Conservation (phyloP, 2,113 vertebrate species). For the Falcunculus frontatus region DNA sequence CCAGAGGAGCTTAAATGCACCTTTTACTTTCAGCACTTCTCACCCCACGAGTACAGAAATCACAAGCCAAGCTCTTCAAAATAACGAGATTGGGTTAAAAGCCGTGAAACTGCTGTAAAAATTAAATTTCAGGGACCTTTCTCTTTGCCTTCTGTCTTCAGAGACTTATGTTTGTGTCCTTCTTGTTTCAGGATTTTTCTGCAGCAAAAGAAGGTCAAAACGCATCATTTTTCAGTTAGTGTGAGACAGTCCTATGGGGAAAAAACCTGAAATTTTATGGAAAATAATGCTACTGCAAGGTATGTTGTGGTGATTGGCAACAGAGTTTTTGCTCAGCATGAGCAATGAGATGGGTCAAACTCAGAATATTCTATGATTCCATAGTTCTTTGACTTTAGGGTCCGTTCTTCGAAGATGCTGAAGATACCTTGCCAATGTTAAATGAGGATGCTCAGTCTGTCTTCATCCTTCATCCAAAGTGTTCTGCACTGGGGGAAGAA, state of each 20-base stretch:
- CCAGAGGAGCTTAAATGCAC: not conserved
- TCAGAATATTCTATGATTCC: not conserved
- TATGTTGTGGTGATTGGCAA: not conserved
- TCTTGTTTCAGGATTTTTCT: not conserved
- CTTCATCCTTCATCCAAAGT: not conserved
- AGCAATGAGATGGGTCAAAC: not conserved
- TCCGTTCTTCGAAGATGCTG: not conserved
- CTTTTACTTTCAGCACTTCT: not conserved
- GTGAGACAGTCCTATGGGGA: not conserved
- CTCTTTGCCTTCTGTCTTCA: not conserved
- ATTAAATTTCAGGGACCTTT: slow-evolving; percentile 29
- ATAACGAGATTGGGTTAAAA: slow-evolving; percentile 42
- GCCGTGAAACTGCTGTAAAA: slow-evolving; percentile 36
- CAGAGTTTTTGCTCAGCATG: not conserved
- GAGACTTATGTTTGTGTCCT: not conserved
- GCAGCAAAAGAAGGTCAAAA: not conserved
- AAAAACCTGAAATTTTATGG: not conserved
- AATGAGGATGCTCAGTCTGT: not conserved
- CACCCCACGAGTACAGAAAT: not conserved
- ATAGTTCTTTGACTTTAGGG: not conserved
- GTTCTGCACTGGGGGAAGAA: not conserved
- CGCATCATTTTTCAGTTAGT: not conserved
- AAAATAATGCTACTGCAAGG: not conserved
- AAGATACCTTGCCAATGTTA: not conserved
- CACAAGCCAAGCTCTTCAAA: not conserved